These are phyloP conservation scores for Crotalus helleri DNA, from an alignment of 2,113 vertebrate species.

Conservation along the genomic window DNA sequence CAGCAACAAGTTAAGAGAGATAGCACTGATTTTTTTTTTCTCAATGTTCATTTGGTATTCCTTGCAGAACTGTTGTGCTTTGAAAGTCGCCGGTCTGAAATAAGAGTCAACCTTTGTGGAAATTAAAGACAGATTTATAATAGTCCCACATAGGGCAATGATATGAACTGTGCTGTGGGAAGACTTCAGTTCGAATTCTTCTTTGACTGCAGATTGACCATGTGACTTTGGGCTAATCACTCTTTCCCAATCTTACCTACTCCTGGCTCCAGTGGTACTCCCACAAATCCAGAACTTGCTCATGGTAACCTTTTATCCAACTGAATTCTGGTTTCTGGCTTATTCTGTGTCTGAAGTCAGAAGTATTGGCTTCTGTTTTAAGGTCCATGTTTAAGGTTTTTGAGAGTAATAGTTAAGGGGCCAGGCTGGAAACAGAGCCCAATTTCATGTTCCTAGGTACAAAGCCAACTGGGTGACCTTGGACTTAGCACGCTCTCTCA, in stretches of 20 bases:
- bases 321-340: neutral
- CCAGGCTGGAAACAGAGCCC: neutral
- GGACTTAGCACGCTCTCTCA: neutral
- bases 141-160: neutral
- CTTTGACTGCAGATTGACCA: neutral
- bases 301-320: neutral
- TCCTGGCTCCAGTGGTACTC: neutral
- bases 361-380: neutral
- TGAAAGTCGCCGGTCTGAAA: neutral
- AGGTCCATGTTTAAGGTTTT: neutral
- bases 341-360: no score
- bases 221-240: neutral
- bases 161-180: neutral
- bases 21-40: neutral
- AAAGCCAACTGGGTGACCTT: neutral
- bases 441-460: neutral
- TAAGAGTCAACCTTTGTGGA: fast-evolving
- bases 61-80: neutral
- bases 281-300: neutral
- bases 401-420: neutral
- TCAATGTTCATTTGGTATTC: neutral
- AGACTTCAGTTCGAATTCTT: neutral
- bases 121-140: neutral
- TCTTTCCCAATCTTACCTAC: neutral
- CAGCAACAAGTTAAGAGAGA: slow-evolving; percentile 26